These are phyloP conservation scores for Glaucidium brasilianum DNA, from an alignment of 2,113 vertebrate species.

Conservation along the genomic window DNA sequence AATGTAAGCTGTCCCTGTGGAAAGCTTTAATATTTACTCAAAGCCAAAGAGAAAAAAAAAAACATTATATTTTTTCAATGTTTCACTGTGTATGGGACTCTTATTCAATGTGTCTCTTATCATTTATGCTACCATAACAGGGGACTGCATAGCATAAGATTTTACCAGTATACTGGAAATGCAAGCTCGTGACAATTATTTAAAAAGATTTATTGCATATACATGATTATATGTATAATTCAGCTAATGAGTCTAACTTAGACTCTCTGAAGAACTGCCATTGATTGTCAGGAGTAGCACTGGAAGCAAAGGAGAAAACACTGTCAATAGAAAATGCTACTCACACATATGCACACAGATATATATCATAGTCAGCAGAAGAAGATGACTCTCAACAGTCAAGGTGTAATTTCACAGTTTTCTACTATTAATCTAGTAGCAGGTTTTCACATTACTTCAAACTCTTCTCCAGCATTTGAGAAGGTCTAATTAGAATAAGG, in stretches of 20 bases:
- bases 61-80: background rate
- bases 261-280: background rate
- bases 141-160: background rate
- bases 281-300: background rate
- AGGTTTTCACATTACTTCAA: background rate
- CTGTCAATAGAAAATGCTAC: background rate
- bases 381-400: background rate
- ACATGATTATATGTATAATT: background rate
- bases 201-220: background rate
- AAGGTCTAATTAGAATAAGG: background rate
- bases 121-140: background rate
- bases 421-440: background rate
- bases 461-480: background rate
- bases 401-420: constrained; percentile 11
- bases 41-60: background rate
- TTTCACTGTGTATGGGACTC: background rate
- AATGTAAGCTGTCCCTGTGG: background rate
- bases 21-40: background rate
- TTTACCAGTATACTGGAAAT: background rate
- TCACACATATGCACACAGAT: background rate
- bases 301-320: background rate
- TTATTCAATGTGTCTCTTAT: background rate
- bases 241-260: background rate
- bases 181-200: background rate
- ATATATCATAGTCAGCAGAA: background rate